Evolutionary conservation across 2,888 invertebrate genomes (phyloP), one percentile per base, ranked within the genome.

Genomic region (Cryptocephalus moraei): DNA sequence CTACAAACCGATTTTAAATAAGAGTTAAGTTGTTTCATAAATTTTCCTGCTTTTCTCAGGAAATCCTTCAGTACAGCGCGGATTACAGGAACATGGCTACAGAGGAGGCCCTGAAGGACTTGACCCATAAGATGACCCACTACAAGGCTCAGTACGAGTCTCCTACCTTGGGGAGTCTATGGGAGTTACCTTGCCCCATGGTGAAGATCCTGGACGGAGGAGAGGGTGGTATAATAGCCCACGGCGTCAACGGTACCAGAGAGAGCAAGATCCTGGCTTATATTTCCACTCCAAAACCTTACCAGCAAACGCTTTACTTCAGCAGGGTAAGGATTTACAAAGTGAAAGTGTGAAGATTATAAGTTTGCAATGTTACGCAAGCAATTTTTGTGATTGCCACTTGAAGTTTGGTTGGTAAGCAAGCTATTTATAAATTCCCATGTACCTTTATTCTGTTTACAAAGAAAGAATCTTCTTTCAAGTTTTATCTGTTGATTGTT

Each of bases 231-330:
- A 80, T 88, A 8, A 77, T 81, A 4, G 82, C 85, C 0, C 81
- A 82, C 59, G 81, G 82, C 50, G 78, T 87, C 4, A 75, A 77
- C 42, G 86, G 92, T 0, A 86, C 90, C 61, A 80, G 88, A 57
- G 91, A 92, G 66, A 83, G 86, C 44, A 80, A 85, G 47, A 86
- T 93, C 36, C 81, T 94, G 43, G 89, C 91, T 49, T 94, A 91
- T 63, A 73, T 95, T 49, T 90, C 91, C 62, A 88, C 88, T 58
- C 86, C 91, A 64, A 86, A 86, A 57, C 82, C 88, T 1, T 75
- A 83, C 54, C 85, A 92, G 62, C 86, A 92, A 61, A 89, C 91
- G 8, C 78, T 94, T 52, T 95, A 91, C 68, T 84, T 95, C 62
- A 91, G 91, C 46, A 75, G 93, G 74, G 91, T 91, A 73, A 78